Evolutionary conservation across 2,797 vertebrate genomes (phyloP).

Genomic region (Morelia viridis): DNA sequence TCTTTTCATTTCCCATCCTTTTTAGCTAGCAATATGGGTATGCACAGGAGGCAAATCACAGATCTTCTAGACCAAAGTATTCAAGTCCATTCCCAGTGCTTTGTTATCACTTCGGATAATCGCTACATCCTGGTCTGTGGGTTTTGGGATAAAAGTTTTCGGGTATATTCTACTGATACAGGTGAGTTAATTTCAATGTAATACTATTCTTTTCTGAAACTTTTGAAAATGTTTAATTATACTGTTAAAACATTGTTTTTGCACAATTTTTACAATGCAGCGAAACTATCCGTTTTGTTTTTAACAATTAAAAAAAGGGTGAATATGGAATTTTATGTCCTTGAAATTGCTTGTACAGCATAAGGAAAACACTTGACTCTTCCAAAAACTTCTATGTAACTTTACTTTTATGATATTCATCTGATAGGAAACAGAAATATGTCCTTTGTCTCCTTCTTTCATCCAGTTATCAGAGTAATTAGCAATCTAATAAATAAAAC

Average conservation of each 20-base stretch:
- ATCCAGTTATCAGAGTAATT: background rate
- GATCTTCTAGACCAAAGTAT: conserved; percentile 98
- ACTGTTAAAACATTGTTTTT: background rate
- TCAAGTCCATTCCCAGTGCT: conserved; percentile 93
- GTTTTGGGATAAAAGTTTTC: conserved; percentile 99
- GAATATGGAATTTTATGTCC: background rate
- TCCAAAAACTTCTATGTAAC: background rate
- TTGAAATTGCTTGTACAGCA: background rate
- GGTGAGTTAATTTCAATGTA: conserved; percentile 70
- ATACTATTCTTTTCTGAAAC: background rate
- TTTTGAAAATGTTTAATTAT: background rate
- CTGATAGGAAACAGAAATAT: background rate
- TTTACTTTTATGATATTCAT: background rate
- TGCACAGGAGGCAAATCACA: conserved; percentile 91
- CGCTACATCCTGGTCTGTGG: conserved; percentile 95
- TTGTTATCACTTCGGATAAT: conserved; percentile 93
- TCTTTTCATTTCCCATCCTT: background rate
- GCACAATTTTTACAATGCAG: background rate
- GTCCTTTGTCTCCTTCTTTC: background rate
- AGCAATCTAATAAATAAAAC: background rate
- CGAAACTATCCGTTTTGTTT: background rate
- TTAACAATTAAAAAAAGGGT: background rate
- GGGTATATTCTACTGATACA: conserved; percentile 94
- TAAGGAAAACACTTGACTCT: background rate
- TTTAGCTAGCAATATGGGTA: conserved; percentile 82